Base-by-base conservation (phyloP, 1,140 invertebrate species). In the Nomia melanderi region DNA sequence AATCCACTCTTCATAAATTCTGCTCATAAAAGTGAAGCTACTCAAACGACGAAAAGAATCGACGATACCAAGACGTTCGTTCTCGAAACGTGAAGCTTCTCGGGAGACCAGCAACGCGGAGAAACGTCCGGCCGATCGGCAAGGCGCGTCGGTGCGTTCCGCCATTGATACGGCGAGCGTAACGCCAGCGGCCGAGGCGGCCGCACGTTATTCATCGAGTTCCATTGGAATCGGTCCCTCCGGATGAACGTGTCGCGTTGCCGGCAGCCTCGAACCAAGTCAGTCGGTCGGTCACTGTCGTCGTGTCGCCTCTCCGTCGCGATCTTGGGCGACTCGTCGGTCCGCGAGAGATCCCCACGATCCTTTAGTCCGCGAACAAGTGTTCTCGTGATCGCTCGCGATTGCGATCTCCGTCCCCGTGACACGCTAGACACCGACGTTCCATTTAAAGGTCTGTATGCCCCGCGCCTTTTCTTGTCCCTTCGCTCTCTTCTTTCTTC, bases 341-440 rank as follows among this genome's bases (percentile, higher is more conserved):
- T 17, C 59, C 8, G 11, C 39, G 29, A 56, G 17, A 56, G 64
- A 66, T 70, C 74, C 23, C 23, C n/a, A 25, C 65, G 62, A 47
- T 75, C 70, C 64, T 82, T 50, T 83, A 79, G 77, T 82, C 29
- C 39, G 47, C 63, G 36, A 74, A 65, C 56, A 56, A 82, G 39
- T 72, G 70, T n/a, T 79, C 53, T 39, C 62, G 59, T 56, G 71
- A 66, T 74, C 47, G 25, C 65, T 56, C 47, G 47, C n/a, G 23
- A 78, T 73, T 57, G 17, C 41, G 11, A n/a, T 56, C n/a, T 0
- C 39, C 25, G n/a, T 50, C 27, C 56, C 27, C 20, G 64, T 36
- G 29, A 23, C 53, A 27, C 57, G 39, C 25, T 23, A 20, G 4
- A 9, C 36, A 9, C 1, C 39, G n/a, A 27, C 9, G 57, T 69